Conservation (phyloP, 1,140 invertebrate species). For the Pinna nobilis region DNA sequence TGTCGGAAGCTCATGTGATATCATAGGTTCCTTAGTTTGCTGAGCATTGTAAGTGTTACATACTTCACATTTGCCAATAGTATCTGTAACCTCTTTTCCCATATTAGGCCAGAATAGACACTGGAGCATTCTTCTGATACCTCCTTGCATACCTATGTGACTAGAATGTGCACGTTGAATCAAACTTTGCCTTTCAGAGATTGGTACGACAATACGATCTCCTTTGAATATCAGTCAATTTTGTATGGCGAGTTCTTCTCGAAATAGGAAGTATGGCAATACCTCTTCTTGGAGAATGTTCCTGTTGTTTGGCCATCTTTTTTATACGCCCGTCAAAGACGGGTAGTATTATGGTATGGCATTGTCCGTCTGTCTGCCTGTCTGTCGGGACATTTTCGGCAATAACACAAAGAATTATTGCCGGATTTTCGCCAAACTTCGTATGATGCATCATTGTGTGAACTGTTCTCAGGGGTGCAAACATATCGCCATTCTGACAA, state of each 20-base stretch:
- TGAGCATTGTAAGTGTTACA: constrained; percentile 63
- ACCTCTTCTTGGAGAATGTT: too few relatives aligned
- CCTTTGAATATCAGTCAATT: constrained; percentile 7
- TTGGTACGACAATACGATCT: background rate
- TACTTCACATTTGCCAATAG: constrained; percentile 68
- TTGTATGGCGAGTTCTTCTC: background rate
- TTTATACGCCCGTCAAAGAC: too few relatives aligned
- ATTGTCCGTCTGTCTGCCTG: too few relatives aligned
- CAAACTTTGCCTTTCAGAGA: background rate
- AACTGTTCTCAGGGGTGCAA: too few relatives aligned
- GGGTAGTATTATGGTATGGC: too few relatives aligned
- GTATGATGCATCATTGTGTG: too few relatives aligned
- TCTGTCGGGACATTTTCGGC: too few relatives aligned
- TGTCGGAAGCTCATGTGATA: background rate
- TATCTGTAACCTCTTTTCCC: background rate
- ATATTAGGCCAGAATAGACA: constrained; percentile 12
- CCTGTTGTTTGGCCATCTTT: too few relatives aligned
- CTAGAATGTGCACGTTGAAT: constrained; percentile 5
- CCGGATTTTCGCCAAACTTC: too few relatives aligned
- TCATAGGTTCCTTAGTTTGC: constrained; percentile 43
- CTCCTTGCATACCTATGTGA: constrained; percentile 21
- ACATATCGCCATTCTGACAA: too few relatives aligned
- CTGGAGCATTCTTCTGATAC: constrained; percentile 2
- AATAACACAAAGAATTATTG: too few relatives aligned
- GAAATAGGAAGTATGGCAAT: too few relatives aligned